These are phyloP conservation scores for Ochropleura leucogaster DNA, from an alignment of 2,888 invertebrate genomes.

Conservation along the genomic window DNA sequence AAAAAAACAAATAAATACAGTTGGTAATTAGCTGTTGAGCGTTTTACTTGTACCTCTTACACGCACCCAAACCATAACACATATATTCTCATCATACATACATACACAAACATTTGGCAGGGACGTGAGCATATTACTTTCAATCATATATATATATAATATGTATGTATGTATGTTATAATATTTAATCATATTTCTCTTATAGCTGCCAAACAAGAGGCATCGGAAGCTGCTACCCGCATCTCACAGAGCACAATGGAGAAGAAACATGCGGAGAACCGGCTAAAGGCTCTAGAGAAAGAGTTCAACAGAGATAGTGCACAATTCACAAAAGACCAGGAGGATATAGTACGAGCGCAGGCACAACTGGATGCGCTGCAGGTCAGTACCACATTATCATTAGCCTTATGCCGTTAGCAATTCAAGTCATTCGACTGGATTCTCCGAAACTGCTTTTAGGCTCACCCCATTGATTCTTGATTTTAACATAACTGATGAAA, in stretches of 20 bases:
- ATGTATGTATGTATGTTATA: too few relatives aligned
- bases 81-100: background rate
- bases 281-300: constrained; percentile 92
- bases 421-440: too few relatives aligned
- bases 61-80: background rate
- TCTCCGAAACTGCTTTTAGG: too few relatives aligned
- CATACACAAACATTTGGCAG: too few relatives aligned
- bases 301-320: constrained; percentile 92
- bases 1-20: too few relatives aligned
- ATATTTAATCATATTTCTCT: background rate
- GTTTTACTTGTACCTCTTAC: too few relatives aligned
- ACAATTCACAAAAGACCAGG: constrained; percentile 92
- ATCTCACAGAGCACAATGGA: constrained; percentile 95
- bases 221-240: constrained; percentile 94
- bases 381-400: constrained; percentile 67
- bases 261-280: constrained; percentile 91
- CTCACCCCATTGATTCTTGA: too few relatives aligned
- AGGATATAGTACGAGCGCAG: constrained; percentile 84
- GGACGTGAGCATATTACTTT: too few relatives aligned
- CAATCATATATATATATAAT: too few relatives aligned
- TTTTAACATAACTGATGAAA: too few relatives aligned
- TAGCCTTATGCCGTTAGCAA: background rate
- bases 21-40: too few relatives aligned
- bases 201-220: constrained; percentile 93
- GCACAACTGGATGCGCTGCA: constrained; percentile 84